Evolutionary conservation across 92 coral and sea anemone species (phyloP), one percentile per base, ranked within the genome.

Genomic region (Plumapathes pennacea): DNA sequence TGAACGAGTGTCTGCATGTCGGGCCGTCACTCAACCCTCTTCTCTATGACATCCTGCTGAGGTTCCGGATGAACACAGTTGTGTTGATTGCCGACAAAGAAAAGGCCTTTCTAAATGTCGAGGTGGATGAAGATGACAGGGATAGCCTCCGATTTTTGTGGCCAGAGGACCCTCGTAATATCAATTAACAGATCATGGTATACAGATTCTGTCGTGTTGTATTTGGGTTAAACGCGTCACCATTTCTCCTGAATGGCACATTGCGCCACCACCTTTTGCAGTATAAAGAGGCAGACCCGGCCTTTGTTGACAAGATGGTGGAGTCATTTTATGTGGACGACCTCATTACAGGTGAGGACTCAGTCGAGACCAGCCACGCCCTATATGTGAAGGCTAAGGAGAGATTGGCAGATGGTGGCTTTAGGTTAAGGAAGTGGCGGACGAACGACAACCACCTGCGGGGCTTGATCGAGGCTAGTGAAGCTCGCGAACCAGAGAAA

Each of bases 201-300:
- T 57, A 74, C 41, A 14, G 84, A 21, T 82, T 81, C 44, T 41
- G 46, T 24, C 38, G 85, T 10, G 79, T 77, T 20, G 72, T 71
- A 11, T 77, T 78, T 27, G 73, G 78, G 2, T 6, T 77, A 18
- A 72, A 67, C 14, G 50, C 61, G 3, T 62, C 75, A 7, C 86
- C 82, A 0, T 80, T 80, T 34, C 61, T 80, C 30, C 50, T 78
- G 20, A 71, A 78, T 41, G 85, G 24, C 10, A 76, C 70, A 1
- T 34, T 82, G 11, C 57, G 76, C 50, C 47, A 82, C 54, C 77
- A 65, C 43, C 30, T 74, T 10, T 55, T 25, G 14, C 58, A 18
- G 14, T 77, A 56, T 33, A 33, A 23, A 21, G 54, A 45, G n/a
- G 33, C 15, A 21, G 85, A 78, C n/a, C 74, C 68, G 11, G 26